These are phyloP conservation scores for Saccopteryx leptura DNA, from an alignment of 2,113 vertebrate genomes.

Conservation along the genomic window DNA sequence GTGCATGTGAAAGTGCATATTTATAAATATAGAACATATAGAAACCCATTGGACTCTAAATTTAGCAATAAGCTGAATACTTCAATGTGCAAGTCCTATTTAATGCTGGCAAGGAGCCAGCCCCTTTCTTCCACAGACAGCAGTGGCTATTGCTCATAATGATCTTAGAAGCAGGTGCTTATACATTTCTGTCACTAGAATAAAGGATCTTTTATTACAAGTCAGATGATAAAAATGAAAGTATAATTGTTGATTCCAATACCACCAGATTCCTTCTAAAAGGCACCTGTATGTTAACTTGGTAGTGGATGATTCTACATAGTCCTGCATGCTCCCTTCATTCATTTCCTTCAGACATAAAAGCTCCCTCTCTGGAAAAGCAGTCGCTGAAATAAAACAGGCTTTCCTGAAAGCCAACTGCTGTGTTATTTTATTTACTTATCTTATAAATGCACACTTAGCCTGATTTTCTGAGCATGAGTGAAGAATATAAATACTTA, in stretches of 20 bases:
- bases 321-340: not conserved
- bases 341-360: not conserved
- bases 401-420: slow-evolving; percentile 12
- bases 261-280: not conserved
- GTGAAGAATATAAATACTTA: slow-evolving; percentile 38
- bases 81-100: not conserved
- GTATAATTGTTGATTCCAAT: not conserved
- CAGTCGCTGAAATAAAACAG: not conserved
- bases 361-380: not conserved
- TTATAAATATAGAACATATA: not conserved
- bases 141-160: not conserved
- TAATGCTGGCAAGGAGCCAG: not conserved
- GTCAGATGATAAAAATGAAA: slow-evolving; percentile 50
- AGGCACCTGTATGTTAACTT: not conserved
- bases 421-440: slow-evolving; percentile 42
- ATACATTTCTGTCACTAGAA: not conserved
- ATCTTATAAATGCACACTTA: slow-evolving; percentile 57
- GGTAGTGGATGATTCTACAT: not conserved
- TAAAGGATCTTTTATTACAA: slow-evolving; percentile 57
- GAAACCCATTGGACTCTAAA: not conserved
- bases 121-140: not conserved
- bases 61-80: slow-evolving; percentile 33
- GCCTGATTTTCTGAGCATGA: not conserved
- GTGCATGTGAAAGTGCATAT: slow-evolving; percentile 19
- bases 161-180: slow-evolving; percentile 6